Evolutionary conservation across 2,797 vertebrate genomes (phyloP).

Genomic region (Lateolabrax maculatus): DNA sequence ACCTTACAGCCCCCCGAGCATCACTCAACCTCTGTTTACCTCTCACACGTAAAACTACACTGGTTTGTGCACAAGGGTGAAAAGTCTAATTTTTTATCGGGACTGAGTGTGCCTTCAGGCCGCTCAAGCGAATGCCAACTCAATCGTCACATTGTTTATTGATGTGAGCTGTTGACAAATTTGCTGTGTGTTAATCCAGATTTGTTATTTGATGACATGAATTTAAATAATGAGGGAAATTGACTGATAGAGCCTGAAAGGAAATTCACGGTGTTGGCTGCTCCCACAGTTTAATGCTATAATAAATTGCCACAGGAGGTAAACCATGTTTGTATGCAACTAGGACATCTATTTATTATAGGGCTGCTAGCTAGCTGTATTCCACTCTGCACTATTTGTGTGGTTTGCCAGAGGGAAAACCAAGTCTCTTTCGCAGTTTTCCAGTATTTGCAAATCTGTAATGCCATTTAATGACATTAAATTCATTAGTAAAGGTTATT

Average conservation of each 20-base stretch:
- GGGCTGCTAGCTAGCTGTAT: background rate
- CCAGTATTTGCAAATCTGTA: background rate
- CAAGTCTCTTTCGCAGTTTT: background rate
- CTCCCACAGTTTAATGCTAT: constrained; percentile 37
- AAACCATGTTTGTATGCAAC: constrained; percentile 44
- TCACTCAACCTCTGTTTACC: constrained; percentile 21
- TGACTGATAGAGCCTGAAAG: constrained; percentile 61
- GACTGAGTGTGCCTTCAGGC: constrained; percentile 22
- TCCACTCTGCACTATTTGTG: constrained; percentile 7
- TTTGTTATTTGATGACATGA: constrained; percentile 68
- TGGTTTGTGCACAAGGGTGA: background rate
- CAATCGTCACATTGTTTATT: constrained; percentile 60
- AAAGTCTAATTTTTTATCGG: constrained; percentile 33
- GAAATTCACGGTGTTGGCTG: constrained; percentile 49
- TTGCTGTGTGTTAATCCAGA: constrained; percentile 68
- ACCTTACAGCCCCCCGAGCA: background rate
- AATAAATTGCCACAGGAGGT: constrained; percentile 57
- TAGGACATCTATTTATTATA: constrained; percentile 44
- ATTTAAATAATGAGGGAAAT: constrained; percentile 69
- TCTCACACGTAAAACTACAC: background rate
- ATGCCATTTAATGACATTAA: constrained; percentile 2
- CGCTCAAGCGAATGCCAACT: constrained; percentile 26
- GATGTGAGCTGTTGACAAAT: constrained; percentile 65
- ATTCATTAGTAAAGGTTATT: background rate
- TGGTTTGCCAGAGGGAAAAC: background rate